Base-by-base conservation (phyloP, 2,113 vertebrate genomes). In the Semnornis frantzii region DNA sequence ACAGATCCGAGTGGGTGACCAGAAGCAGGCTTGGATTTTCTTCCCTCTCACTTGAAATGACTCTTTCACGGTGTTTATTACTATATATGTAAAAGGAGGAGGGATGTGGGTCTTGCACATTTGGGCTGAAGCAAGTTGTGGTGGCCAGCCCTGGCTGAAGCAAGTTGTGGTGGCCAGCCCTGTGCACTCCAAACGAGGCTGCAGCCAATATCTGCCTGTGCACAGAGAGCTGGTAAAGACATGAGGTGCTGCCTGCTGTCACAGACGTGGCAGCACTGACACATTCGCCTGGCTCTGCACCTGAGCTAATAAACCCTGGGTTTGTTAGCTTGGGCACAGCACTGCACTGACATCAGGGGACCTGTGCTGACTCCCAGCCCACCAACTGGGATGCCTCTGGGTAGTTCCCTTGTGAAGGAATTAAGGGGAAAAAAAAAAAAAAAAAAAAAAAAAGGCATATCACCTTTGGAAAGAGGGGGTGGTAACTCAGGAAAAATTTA, bases 241-340 rank as follows among this genome's bases (percentile, higher is more conserved):
- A 20, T 0, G 7, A 48, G 44, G 39, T 57, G 9, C 50, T 62
- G 52, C 34, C 34, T 2, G 1, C 27, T 65, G 79, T 66, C 33
- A 5, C 55, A 82, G 54, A 39, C 1, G 0, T n/a, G 55, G 75
- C 82, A 71, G 57, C 24, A 33, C 64, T 88, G 82, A 57, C 0
- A 0, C 31, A 12, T n/a, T 80, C 0, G 0, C 57, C 60, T 77
- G 89, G 69, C 39, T 9, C 19, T 60, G 44, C 79, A 91, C 68
- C 82, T 93, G 69, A 80, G 79, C 57, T 88, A 85, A 88, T 88
- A 90, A 83, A 23, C 69, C 33, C 46, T 20, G 60, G 19, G 54
- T 85, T 92, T 88, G 79, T 93, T 94, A 70, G 69, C 87, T 90
- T 96, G 87, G 90, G 87, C 92, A 85, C 60, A 85, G 87, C 27